Percentiles rank a stretch among this genome's conserved stretches.
Conservation (phyloP, 2,797 vertebrate genomes). For the Rhincodon typus region DNA sequence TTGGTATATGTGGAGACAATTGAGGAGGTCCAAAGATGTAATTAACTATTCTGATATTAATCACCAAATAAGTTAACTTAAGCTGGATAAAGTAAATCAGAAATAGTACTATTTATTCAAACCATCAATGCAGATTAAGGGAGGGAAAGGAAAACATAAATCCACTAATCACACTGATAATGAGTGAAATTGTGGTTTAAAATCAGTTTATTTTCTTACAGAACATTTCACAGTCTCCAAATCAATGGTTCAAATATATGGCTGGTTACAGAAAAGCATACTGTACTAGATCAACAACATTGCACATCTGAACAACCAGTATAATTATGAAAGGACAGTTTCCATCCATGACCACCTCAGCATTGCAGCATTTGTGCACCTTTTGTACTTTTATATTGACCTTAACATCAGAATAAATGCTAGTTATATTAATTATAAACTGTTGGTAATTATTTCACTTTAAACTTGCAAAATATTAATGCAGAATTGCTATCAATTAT, state of each 20-base stretch:
- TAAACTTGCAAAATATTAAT: not conserved
- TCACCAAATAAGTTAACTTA: not conserved
- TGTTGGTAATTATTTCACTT: not conserved
- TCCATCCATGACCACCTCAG: constrained; percentile 10
- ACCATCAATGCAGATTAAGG: not conserved
- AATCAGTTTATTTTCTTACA: constrained; percentile 30
- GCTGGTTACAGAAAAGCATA: constrained; percentile 13
- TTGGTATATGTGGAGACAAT: not conserved
- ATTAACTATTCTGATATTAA: not conserved
- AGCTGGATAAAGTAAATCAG: not conserved
- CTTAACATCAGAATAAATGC: not conserved
- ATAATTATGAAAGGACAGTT: not conserved
- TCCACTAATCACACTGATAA: not conserved
- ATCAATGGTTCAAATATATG: not conserved
- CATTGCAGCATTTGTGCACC: not conserved
- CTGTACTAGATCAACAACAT: constrained; percentile 12
- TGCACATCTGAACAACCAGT: not conserved
- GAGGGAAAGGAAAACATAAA: not conserved
- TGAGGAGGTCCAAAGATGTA: not conserved
- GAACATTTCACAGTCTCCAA: constrained; percentile 35
- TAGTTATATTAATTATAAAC: not conserved
- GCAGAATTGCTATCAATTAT: constrained; percentile 10
- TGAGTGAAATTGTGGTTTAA: not conserved
- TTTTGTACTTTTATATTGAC: not conserved
- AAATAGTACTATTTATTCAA: not conserved